These are phyloP conservation scores for Octonoba sinensis DNA, from an alignment of 2,888 invertebrate species.

Conservation along the genomic window DNA sequence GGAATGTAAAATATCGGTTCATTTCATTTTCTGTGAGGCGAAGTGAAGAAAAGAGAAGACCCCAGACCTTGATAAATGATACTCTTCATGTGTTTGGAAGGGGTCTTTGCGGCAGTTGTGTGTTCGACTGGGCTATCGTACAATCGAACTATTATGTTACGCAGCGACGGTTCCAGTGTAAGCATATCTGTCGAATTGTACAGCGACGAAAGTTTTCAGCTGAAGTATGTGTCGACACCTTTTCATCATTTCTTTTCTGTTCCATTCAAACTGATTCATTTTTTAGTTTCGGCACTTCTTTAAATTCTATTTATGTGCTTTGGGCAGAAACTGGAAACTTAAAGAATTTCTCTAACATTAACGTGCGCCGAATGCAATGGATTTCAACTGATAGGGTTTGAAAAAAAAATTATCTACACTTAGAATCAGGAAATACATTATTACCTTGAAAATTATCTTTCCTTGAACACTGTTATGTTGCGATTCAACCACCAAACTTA, in stretches of 20 bases:
- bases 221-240: conserved; percentile 41
- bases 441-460: too few relatives aligned
- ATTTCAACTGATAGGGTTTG: too few relatives aligned
- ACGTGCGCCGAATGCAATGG: too few relatives aligned
- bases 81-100: conserved; percentile 18
- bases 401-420: too few relatives aligned
- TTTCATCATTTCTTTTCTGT: background rate
- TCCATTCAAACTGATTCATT: background rate
- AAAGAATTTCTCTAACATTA: too few relatives aligned
- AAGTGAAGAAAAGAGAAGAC: conserved; percentile 20
- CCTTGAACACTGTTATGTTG: too few relatives aligned
- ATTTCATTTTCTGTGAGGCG: conserved; percentile 22
- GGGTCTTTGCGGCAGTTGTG: conserved; percentile 22
- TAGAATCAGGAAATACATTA: too few relatives aligned
- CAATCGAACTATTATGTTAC: conserved; percentile 44
- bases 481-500: too few relatives aligned
- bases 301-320: too few relatives aligned
- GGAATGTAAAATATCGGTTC: conserved; percentile 63
- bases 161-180: conserved; percentile 8
- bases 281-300: too few relatives aligned
- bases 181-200: conserved; percentile 2
- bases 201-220: conserved; percentile 30
- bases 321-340: too few relatives aligned
- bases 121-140: conserved; percentile 25
- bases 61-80: conserved; percentile 53